Evolutionary conservation across 1,140 invertebrate species (phyloP), one percentile per base, ranked within the genome.

Genomic region (Tetraneura akinire): DNA sequence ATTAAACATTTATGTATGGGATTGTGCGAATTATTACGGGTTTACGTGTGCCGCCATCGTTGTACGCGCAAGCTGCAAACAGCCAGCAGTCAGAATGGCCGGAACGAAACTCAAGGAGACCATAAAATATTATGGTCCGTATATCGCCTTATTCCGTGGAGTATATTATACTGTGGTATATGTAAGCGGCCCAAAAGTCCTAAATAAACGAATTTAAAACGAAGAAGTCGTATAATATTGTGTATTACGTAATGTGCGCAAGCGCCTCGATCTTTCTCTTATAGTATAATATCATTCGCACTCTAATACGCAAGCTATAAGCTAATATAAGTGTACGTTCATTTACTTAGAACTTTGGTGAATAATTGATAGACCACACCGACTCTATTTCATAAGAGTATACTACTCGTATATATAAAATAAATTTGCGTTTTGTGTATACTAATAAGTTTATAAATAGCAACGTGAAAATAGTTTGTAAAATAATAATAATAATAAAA

Each of bases 101-200:
- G 23, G 1, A 60, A 60, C 23, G 23, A 13, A 26, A 60, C 32
- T 60, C 57, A 60, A 60, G 57, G 26, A 23, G 57, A 60, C 23
- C 26, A 9, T 37, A 37, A 4, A 4, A 37, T 37, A 4, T 26
- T 2, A 5, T 60, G 14, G 3, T 4, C 32, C 32, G 8, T 37
- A 37, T 37, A 37, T 37, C 8, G 32, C 32, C 8, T 37, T 37
- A 37, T 37, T 37, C 26, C 32, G 3, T 62, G 16, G 9, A 26
- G 29, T 16, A 3, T n/a, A n/a, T n/a, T 49, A 66, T 37, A 23
- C 32, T n/a, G n/a, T n/a, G n/a, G n/a, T n/a, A 45, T 70, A 70
- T 18, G 49, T 47, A 49, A 70, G n/a, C 66, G n/a, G 45, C 68
- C 14, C n/a, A 18, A 71, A 71, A 23, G 68, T 71, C 68, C 68